These are phyloP conservation scores for Pseudoips prasinana DNA, from an alignment of 2,888 invertebrate genomes.

Conservation along the genomic window DNA sequence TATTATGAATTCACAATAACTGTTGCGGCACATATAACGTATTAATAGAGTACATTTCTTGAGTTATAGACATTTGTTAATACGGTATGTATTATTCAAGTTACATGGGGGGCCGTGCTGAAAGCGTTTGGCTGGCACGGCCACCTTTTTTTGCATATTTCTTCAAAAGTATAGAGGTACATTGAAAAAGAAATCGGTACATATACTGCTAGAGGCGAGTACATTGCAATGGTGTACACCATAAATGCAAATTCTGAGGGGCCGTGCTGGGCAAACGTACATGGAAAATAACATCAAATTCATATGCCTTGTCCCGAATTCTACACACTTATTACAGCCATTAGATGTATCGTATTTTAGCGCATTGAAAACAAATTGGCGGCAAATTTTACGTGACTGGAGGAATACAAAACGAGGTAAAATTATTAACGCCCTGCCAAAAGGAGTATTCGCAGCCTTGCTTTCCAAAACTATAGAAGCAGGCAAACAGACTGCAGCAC, in stretches of 20 bases:
- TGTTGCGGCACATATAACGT: constrained; percentile 2
- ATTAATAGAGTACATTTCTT: not conserved
- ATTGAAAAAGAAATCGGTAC: constrained; percentile 1
- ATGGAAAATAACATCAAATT: no score
- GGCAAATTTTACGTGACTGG: no score
- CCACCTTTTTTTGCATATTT: constrained; percentile 1
- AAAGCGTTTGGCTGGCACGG: constrained; percentile 2
- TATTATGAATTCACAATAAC: constrained; percentile 1
- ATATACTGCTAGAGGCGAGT: not conserved
- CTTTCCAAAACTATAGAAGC: no score
- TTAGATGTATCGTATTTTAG: no score
- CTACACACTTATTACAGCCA: no score
- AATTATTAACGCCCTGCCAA: no score
- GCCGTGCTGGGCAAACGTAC: constrained; percentile 1
- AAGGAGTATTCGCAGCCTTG: no score
- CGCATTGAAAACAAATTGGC: no score
- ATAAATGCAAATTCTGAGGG: constrained; percentile 1
- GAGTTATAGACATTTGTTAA: not conserved
- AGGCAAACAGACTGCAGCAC: no score
- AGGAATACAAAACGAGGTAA: no score
- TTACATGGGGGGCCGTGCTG: constrained; percentile 1
- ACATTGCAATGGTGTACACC: constrained; percentile 1
- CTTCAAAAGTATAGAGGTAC: constrained; percentile 1
- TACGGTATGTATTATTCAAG: constrained; percentile 1
- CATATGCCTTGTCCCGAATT: no score